Evolutionary conservation across 1,140 invertebrate species (phyloP), one percentile per base, ranked within the genome.

Genomic region (Mercenaria mercenaria): DNA sequence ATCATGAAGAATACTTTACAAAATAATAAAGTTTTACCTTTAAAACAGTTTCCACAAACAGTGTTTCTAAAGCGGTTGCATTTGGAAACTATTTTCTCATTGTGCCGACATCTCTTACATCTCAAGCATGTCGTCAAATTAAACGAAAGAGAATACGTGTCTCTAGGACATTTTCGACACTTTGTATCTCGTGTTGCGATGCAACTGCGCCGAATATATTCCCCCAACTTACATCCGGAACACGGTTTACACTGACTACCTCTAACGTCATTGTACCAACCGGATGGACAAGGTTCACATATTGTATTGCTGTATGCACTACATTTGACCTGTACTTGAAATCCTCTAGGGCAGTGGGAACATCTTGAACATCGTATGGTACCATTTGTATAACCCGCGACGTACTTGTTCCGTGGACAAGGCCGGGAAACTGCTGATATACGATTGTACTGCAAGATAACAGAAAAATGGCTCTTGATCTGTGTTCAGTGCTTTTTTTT

Each of bases 21-120:
- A n/a, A n/a, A n/a, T n/a, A n/a, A n/a, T n/a, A n/a, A n/a, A n/a
- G n/a, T 15, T 13, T 41, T 77, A 52, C 74, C 74, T 4, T 26
- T 1, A 8, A 1, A 26, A 41, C 74, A 77, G n/a, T 77, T 34
- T 52, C 74, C 74, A 26, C 74, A 77, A 10, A 32, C 43, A 2
- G 74, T 77, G 43, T 77, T 41, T 50, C 26, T 47, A 20, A n/a
- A 15, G 1, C 11, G 1, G 10, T 26, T 32, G 26, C 74, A 77
- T 77, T 77, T 77, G n/a, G 74, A n/a, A 32, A 50, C n/a, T 3
- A 26, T 52, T 50, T 77, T 77, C 29, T 77, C 41, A 32, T 77
- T 47, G 1, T 47, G n/a, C 29, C 34, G 4, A n/a, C 74, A 77
- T 77, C 43, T 8, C 10, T 37, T 52, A 32, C 74, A 77, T 20